phyloP scores from a whole-genome alignment of 2,113 vertebrate genomes.

The Chamaetylas fuelleborni region DNA sequence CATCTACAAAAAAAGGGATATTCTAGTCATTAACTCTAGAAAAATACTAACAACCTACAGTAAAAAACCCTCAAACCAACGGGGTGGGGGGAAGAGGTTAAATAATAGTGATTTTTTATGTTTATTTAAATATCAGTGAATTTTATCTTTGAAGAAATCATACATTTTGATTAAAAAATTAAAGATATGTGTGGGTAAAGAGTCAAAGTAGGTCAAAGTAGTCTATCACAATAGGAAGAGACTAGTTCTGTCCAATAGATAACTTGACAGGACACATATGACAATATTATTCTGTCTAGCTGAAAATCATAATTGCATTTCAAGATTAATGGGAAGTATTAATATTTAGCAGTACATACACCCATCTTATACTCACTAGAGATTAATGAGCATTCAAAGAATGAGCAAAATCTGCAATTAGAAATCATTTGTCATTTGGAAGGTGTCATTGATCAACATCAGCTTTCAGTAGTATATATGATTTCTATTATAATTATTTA shows the following conservation, averaged over 20 bases:
- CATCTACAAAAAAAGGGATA: not conserved
- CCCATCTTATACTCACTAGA: not conserved
- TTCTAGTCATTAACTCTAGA: not conserved
- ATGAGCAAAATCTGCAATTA: not conserved
- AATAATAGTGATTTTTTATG: not conserved
- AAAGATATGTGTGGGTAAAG: not conserved
- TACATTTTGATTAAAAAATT: not conserved
- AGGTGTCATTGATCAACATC: not conserved
- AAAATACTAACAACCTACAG: not conserved
- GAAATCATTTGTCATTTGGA: not conserved
- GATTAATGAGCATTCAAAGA: slow-evolving; percentile 11
- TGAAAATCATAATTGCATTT: not conserved
- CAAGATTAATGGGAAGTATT: not conserved
- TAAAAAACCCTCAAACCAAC: not conserved
- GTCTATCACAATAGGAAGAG: not conserved
- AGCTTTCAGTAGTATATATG: not conserved
- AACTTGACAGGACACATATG: not conserved
- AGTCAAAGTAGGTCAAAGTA: not conserved
- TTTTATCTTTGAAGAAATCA: not conserved
- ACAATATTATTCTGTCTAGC: slow-evolving; percentile 7
- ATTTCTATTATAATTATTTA: not conserved
- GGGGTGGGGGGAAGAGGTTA: not conserved
- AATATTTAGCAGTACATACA: not conserved
- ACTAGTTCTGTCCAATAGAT: not conserved
- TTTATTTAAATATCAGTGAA: not conserved